Percentiles rank a stretch among this genome's conserved stretches.
Conservation (phyloP, 2,888 invertebrate species). For the Gandaritis pyraliata region DNA sequence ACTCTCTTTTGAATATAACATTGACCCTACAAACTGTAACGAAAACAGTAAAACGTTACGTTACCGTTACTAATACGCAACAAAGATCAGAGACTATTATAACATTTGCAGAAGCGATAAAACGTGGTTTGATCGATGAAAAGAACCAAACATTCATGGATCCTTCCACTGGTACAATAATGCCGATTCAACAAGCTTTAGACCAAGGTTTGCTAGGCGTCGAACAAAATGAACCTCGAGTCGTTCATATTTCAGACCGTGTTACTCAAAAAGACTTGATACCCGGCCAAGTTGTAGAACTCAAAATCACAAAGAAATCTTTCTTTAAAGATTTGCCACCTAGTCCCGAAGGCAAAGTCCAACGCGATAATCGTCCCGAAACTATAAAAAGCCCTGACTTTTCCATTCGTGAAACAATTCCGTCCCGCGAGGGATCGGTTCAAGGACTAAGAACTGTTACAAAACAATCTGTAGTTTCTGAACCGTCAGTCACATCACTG, state of each 20-base stretch:
- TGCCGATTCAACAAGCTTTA: conserved; percentile 91
- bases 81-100: conserved; percentile 85
- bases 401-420: conserved; percentile 53
- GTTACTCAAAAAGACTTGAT: conserved; percentile 67
- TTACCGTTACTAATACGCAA: conserved; percentile 88
- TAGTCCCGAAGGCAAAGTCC: conserved; percentile 78
- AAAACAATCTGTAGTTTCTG: conserved; percentile 70
- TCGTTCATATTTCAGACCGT: conserved; percentile 72
- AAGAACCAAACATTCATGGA: conserved; percentile 90
- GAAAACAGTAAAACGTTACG: conserved; percentile 92
- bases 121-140: conserved; percentile 92
- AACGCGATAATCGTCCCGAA: conserved; percentile 81
- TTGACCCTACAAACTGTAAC: conserved; percentile 95
- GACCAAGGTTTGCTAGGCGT: conserved; percentile 89
- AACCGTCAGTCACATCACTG: conserved; percentile 77
- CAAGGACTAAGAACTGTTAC: conserved; percentile 73
- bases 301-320: conserved; percentile 81
- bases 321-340: conserved; percentile 76
- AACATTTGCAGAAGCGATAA: conserved; percentile 91
- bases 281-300: conserved; percentile 79
- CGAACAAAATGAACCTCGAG: conserved; percentile 80
- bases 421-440: conserved; percentile 56
- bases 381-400: conserved; percentile 85
- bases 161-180: conserved; percentile 88
- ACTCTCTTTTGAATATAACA: conserved; percentile 93